Conservation (phyloP, 2,888 invertebrate genomes). For the Alviniconcha strummeri region DNA sequence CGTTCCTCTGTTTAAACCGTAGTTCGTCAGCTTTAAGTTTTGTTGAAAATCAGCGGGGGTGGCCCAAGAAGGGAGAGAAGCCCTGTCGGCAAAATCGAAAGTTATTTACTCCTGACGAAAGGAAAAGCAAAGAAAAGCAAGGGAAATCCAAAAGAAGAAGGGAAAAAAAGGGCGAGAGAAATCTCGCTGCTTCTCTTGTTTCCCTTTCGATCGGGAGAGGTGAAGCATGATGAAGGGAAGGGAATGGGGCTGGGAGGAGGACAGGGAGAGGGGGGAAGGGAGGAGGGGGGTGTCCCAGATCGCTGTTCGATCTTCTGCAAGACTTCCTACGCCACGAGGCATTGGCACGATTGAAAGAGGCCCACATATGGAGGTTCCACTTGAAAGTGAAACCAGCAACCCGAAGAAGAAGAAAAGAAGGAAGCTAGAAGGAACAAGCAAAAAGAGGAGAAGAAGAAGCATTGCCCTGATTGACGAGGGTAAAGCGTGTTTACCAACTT, state of each 20-base stretch:
- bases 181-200: background rate
- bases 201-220: slow-evolving; percentile 6
- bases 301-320: background rate
- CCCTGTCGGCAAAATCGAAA: background rate
- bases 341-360: background rate
- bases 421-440: background rate
- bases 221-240: background rate
- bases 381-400: background rate
- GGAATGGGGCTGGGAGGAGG: background rate
- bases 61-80: background rate
- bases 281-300: background rate
- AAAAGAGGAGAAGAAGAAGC: background rate
- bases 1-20: background rate
- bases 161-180: background rate
- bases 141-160: background rate
- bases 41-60: background rate
- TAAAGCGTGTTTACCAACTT: background rate
- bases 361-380: background rate
- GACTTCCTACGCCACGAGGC: background rate
- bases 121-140: background rate
- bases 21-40: background rate
- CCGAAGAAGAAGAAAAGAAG: background rate
- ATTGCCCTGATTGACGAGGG: background rate
- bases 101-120: background rate
- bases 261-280: too few species aligned